Percentiles rank a stretch among this genome's conserved stretches.
phyloP scores from a whole-genome alignment of 2,797 vertebrate species.

The Myoxocephalus aenaeus region DNA sequence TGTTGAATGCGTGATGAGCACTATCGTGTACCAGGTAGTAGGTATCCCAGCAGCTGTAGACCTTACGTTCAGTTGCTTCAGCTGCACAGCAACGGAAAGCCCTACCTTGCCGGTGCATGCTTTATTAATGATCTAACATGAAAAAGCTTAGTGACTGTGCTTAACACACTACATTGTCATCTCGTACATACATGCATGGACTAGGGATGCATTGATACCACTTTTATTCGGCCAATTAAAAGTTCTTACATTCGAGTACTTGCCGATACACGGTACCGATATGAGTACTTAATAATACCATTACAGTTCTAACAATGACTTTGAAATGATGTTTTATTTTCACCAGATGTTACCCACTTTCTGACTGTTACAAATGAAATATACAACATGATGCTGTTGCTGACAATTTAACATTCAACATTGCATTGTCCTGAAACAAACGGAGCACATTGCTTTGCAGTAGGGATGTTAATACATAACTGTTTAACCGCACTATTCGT shows the following conservation, averaged over 20 bases:
- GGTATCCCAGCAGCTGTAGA: slow-evolving; percentile 30
- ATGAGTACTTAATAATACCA: background rate
- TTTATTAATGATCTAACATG: slow-evolving; percentile 67
- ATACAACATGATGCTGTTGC: background rate
- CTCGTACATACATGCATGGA: slow-evolving; percentile 14
- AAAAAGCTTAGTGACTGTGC: slow-evolving; percentile 40
- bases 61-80: slow-evolving; percentile 17
- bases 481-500: too few relatives aligned
- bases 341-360: background rate
- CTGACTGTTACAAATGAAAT: background rate
- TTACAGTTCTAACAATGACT: background rate
- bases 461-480: too few relatives aligned
- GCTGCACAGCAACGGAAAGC: slow-evolving; percentile 50
- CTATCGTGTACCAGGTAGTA: slow-evolving; percentile 14
- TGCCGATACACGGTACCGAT: background rate
- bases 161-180: slow-evolving; percentile 45
- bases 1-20: slow-evolving; percentile 20
- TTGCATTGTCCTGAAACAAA: too few relatives aligned
- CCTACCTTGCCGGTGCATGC: slow-evolving; percentile 38
- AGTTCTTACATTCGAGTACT: background rate
- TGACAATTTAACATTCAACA: background rate
- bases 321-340: background rate
- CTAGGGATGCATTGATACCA: background rate
- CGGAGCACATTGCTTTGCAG: too few relatives aligned
- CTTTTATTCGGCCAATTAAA: background rate